These are phyloP conservation scores for Meandrusa payeni DNA, from an alignment of 2,888 invertebrate genomes.

Conservation along the genomic window DNA sequence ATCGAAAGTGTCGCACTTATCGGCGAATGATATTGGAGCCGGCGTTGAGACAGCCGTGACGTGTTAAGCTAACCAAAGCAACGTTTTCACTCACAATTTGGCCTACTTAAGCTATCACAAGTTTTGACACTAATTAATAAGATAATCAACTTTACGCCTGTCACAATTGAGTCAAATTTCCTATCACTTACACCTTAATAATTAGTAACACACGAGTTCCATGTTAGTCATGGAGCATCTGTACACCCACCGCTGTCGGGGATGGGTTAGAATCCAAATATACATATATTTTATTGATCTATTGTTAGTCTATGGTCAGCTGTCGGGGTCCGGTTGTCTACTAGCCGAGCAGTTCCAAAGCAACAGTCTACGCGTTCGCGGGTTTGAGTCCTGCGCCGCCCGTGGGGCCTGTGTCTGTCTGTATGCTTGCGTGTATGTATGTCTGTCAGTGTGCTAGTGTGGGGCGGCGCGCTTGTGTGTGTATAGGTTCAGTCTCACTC, in stretches of 20 bases:
- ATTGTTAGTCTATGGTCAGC: slow-evolving; percentile 2
- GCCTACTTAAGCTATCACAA: slow-evolving; percentile 6
- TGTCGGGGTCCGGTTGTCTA: no score
- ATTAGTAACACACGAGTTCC: slow-evolving; percentile 5
- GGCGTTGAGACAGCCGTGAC: no score
- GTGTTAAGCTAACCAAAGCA: background rate
- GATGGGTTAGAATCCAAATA: slow-evolving; percentile 14
- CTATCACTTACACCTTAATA: slow-evolving; percentile 18
- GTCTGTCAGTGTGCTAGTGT: slow-evolving; percentile 35
- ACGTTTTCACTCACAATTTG: slow-evolving; percentile 5
- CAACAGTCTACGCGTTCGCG: slow-evolving; percentile 17
- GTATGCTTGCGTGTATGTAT: slow-evolving; percentile 20
- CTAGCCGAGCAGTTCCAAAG: background rate
- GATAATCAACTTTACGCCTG: background rate
- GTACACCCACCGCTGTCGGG: slow-evolving; percentile 5
- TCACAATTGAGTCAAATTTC: slow-evolving; percentile 4
- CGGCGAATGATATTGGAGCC: no score
- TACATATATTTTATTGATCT: slow-evolving; percentile 16
- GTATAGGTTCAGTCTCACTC: slow-evolving; percentile 67
- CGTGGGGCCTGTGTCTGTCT: slow-evolving; percentile 19
- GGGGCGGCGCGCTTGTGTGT: slow-evolving; percentile 34
- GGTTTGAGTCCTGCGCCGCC: slow-evolving; percentile 24
- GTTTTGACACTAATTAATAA: background rate
- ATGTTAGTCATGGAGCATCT: slow-evolving; percentile 9
- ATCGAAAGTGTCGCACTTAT: no score